Conservation (phyloP, 1,140 invertebrate genomes). For the Ips nitidus region DNA sequence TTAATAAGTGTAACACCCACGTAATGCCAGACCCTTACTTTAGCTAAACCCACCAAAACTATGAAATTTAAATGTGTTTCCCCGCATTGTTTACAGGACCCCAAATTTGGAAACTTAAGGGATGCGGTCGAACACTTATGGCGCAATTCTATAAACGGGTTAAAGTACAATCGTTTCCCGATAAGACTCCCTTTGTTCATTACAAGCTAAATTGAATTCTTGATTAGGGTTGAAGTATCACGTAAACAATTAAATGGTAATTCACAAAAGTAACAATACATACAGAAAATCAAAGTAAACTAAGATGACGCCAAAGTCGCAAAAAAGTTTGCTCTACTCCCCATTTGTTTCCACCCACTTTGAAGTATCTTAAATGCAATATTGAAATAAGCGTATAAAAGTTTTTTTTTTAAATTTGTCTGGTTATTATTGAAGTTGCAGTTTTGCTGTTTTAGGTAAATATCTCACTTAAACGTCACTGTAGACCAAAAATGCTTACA, state of each 20-base stretch:
- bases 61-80: slow-evolving; percentile 16
- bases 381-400: too few species aligned
- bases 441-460: too few species aligned
- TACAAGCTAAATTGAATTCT: slow-evolving; percentile 9
- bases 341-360: too few species aligned
- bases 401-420: too few species aligned
- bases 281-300: too few species aligned
- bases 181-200: slow-evolving; percentile 27
- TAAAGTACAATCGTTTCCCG: slow-evolving; percentile 21
- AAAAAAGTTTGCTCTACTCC: too few species aligned
- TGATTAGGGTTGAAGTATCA: slow-evolving; percentile 16
- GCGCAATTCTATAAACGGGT: slow-evolving; percentile 14
- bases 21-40: slow-evolving; percentile 9
- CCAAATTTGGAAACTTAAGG: slow-evolving; percentile 10
- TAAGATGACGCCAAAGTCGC: too few species aligned
- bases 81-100: slow-evolving; percentile 20
- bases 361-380: too few species aligned
- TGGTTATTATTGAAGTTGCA: too few species aligned
- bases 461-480: too few species aligned
- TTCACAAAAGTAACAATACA: background rate
- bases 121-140: slow-evolving; percentile 13
- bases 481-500: too few species aligned
- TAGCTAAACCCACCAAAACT: slow-evolving; percentile 13
- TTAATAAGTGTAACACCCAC: slow-evolving; percentile 16
- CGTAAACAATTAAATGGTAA: slow-evolving; percentile 6